Evolutionary conservation across 2,113 vertebrate species (phyloP).

Genomic region (Vidua macroura): DNA sequence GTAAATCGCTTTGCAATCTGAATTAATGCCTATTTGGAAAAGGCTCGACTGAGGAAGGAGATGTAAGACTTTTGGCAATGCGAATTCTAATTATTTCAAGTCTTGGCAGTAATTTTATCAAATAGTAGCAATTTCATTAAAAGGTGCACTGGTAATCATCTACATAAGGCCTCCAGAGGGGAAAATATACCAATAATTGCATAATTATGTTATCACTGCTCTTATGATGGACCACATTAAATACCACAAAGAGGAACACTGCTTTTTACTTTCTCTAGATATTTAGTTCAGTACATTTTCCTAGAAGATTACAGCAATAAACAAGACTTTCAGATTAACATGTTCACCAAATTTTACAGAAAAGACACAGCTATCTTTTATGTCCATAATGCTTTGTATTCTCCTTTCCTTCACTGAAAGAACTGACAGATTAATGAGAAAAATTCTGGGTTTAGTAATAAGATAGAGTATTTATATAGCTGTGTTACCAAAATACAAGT

Average conservation of each 20-base stretch:
- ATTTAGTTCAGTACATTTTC: constrained; percentile 24
- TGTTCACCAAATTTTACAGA: background rate
- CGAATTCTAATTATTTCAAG: constrained; percentile 72
- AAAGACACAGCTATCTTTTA: background rate
- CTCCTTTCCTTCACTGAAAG: background rate
- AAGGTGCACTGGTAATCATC: constrained; percentile 62
- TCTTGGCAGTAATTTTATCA: constrained; percentile 68
- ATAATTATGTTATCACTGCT: constrained; percentile 67
- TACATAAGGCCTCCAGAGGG: constrained; percentile 34
- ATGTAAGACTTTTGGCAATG: constrained; percentile 65
- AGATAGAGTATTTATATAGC: background rate
- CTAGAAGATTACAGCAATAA: constrained; percentile 57
- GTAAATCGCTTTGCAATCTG: constrained; percentile 33
- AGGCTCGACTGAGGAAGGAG: constrained; percentile 63
- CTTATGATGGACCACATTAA: constrained; percentile 49
- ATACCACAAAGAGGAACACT: constrained; percentile 28
- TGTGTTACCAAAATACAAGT: background rate
- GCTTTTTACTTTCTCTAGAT: constrained; percentile 53
- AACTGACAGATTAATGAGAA: background rate
- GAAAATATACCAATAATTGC: constrained; percentile 67
- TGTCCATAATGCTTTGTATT: background rate
- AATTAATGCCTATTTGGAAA: constrained; percentile 60
- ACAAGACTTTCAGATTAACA: constrained; percentile 41
- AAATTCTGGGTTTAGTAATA: background rate
- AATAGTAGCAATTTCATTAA: constrained; percentile 73